A percentile compares a stretch with the other conserved stretches of the same genome.
Evolutionary conservation across 2,888 invertebrate species (phyloP).

Genomic region (Tyria jacobaeae): DNA sequence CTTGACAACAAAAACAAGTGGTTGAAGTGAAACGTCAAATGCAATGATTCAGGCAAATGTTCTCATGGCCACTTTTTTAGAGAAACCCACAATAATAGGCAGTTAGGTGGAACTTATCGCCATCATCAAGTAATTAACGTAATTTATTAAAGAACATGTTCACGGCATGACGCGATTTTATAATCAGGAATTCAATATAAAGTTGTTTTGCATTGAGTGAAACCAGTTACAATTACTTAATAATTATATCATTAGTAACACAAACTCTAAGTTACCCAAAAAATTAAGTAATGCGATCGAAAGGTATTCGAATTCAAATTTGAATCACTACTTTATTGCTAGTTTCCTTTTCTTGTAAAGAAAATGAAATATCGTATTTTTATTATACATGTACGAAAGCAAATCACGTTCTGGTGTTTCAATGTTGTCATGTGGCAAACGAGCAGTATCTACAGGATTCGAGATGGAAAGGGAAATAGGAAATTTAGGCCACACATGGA

Average conservation of each 20-base stretch:
- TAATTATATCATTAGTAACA: background rate
- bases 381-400: slow-evolving; percentile 7
- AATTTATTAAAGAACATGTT: slow-evolving; percentile 41
- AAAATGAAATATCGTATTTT: background rate
- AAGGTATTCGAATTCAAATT: too few species aligned
- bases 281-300: background rate
- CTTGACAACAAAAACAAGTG: slow-evolving; percentile 57
- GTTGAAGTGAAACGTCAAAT: slow-evolving; percentile 61
- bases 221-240: background rate
- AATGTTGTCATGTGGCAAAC: background rate
- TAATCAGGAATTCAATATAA: slow-evolving; percentile 3
- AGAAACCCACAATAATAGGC: slow-evolving; percentile 54
- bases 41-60: slow-evolving; percentile 62
- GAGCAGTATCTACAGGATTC: slow-evolving; percentile 29
- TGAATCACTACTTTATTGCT: background rate
- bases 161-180: slow-evolving; percentile 21
- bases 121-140: slow-evolving; percentile 43
- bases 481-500: slow-evolving; percentile 20
- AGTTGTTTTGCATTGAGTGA: background rate
- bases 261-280: background rate
- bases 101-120: slow-evolving; percentile 55
- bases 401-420: slow-evolving; percentile 7
- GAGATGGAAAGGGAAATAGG: slow-evolving; percentile 38
- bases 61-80: slow-evolving; percentile 66
- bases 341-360: background rate